A percentile compares a stretch with the other conserved stretches of the same genome.
Evolutionary conservation across 2,797 vertebrate species (phyloP).

Genomic region (Manis crassicaudata): DNA sequence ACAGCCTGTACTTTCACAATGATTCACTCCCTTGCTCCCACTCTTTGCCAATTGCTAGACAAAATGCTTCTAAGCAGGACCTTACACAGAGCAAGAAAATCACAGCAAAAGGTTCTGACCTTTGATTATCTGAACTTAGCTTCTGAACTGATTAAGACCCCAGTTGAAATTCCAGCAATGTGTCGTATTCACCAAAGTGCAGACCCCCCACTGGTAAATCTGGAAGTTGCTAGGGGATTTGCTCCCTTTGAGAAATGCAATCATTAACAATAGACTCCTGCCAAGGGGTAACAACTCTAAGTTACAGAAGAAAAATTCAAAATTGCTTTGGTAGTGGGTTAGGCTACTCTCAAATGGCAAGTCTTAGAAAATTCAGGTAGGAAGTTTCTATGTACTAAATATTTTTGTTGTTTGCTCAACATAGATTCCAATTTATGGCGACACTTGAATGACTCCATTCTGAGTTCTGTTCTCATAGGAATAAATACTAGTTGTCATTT

Average conservation of each 20-base stretch:
- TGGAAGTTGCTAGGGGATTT: conserved; percentile 28
- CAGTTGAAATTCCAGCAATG: conserved; percentile 52
- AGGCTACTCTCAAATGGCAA: neutral
- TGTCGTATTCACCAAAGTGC: neutral
- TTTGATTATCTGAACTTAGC: conserved; percentile 49
- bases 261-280: conserved; percentile 55
- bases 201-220: conserved; percentile 57
- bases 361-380: conserved; percentile 9
- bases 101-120: neutral
- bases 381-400: neutral
- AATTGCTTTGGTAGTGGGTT: neutral
- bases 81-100: conserved; percentile 11
- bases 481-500: neutral
- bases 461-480: neutral
- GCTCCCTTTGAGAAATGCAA: conserved; percentile 40
- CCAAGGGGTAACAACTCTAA: neutral
- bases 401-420: neutral
- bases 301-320: conserved; percentile 38
- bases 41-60: conserved; percentile 51
- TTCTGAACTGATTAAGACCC: conserved; percentile 9
- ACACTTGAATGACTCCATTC: neutral
- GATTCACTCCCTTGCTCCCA: neutral
- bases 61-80: conserved; percentile 50
- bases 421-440: neutral
- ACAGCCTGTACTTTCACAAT: neutral